Evolutionary conservation across 2,113 vertebrate genomes (phyloP).

Genomic region (pig (Sus scrofa)): T2T-Sscrofa CM000824.6:51643001-51643500

Average conservation of each 20-base stretch:
- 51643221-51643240: neutral
- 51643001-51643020: neutral
- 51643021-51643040: neutral
- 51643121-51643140: neutral
- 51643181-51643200: neutral
- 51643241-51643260: neutral
- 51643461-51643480: neutral
- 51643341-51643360: neutral
- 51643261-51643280: neutral
- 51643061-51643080: neutral
- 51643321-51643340: neutral
- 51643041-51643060: neutral
- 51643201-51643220: neutral
- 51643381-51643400: neutral
- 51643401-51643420: neutral
- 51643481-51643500: fast-evolving
- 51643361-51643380: neutral
- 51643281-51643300: neutral
- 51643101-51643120: neutral
- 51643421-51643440: neutral
- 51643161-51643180: neutral
- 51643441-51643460: too few species aligned
- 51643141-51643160: neutral
- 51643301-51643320: neutral
- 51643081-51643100: neutral